These are phyloP conservation scores for Drosophila sproati DNA, from an alignment of 1,140 invertebrate species.

Conservation along the genomic window DNA sequence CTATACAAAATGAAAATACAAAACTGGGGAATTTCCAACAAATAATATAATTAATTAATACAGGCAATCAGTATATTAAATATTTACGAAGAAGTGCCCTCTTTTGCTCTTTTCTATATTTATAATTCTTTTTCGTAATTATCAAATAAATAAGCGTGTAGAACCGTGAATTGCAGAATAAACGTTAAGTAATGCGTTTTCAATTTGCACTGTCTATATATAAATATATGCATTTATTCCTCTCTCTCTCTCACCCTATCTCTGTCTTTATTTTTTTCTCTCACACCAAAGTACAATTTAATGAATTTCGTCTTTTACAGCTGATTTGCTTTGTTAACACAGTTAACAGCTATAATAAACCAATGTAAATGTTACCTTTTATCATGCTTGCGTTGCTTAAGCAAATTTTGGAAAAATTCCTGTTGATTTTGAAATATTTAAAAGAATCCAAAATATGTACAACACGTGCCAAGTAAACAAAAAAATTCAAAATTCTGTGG, in stretches of 20 bases:
- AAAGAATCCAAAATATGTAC: background rate
- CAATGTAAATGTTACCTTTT: no score
- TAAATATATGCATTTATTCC: no score
- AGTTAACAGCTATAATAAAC: no score
- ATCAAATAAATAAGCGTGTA: conserved; percentile 5
- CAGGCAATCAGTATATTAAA: background rate
- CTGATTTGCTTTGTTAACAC: no score
- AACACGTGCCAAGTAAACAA: conserved; percentile 10
- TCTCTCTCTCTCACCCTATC: no score
- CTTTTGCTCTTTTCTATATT: background rate
- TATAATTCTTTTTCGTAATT: background rate
- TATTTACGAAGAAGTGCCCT: background rate
- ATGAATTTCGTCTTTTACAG: background rate
- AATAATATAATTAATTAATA: background rate
- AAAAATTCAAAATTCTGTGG: background rate
- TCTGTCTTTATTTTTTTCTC: no score
- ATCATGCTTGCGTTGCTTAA: background rate
- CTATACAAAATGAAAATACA: background rate
- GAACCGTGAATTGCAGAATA: conserved; percentile 25
- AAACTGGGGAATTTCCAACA: background rate
- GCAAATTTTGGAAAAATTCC: background rate
- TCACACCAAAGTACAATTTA: no score
- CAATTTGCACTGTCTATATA: no score
- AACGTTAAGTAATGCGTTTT: background rate
- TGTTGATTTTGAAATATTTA: conserved; percentile 1